These are phyloP conservation scores for Ptilorrhoa leucosticta DNA, from an alignment of 2,113 vertebrate genomes.

Conservation along the genomic window DNA sequence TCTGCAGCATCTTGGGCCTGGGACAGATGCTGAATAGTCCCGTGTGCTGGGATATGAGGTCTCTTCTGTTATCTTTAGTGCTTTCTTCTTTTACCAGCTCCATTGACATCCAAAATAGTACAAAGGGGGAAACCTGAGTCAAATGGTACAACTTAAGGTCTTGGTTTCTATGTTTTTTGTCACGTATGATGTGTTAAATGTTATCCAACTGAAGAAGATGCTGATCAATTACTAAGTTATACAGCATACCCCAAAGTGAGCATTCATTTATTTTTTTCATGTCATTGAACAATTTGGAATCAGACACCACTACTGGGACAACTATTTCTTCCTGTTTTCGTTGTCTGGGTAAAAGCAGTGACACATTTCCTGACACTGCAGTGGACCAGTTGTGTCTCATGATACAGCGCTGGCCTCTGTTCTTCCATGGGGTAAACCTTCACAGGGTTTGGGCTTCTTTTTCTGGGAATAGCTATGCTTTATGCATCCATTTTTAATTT, in stretches of 20 bases:
- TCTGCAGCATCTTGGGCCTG: background rate
- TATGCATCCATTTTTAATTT: background rate
- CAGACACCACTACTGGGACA: background rate
- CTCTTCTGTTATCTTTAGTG: background rate
- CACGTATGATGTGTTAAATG: background rate
- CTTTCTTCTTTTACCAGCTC: background rate
- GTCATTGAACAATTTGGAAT: background rate
- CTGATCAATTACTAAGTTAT: background rate
- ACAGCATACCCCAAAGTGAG: background rate
- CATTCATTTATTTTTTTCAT: background rate
- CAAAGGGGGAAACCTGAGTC: background rate
- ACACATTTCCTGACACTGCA: background rate
- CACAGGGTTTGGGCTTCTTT: background rate
- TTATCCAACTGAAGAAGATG: background rate
- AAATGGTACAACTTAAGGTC: background rate
- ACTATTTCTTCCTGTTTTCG: background rate
- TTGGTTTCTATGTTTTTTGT: background rate
- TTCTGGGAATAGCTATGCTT: background rate
- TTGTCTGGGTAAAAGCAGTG: background rate
- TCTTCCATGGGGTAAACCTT: background rate
- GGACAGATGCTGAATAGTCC: background rate
- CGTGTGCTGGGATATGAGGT: background rate
- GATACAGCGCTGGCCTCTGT: background rate
- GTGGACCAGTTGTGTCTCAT: rapidly evolving
- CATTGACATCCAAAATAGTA: background rate